phyloP scores from a whole-genome alignment of 2,113 vertebrate genomes.

The Menura novaehollandiae region DNA sequence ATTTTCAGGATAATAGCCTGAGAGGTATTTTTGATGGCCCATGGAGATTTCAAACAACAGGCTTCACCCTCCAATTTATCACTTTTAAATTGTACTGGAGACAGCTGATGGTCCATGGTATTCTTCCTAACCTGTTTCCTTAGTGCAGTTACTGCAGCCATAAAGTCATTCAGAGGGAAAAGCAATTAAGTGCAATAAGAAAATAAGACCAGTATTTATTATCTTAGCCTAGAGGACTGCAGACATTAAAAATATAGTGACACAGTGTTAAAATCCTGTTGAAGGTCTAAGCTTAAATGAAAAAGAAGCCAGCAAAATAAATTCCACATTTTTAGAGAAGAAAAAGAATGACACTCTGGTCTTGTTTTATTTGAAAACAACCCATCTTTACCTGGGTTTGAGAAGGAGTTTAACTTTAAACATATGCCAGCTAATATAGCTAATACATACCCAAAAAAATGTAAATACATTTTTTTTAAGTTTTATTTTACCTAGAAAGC shows the following conservation, averaged over 20 bases:
- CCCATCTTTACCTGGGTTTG: not conserved
- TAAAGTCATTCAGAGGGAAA: not conserved
- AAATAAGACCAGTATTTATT: not conserved
- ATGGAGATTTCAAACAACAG: not conserved
- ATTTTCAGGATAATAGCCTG: not conserved
- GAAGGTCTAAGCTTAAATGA: not conserved
- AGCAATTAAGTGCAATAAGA: constrained; percentile 4
- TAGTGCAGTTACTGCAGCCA: not conserved
- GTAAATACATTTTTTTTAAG: not conserved
- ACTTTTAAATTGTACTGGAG: not conserved
- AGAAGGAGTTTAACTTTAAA: not conserved
- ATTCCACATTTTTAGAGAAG: not conserved
- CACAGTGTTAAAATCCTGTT: not conserved
- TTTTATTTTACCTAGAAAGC: not conserved
- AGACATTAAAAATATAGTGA: not conserved
- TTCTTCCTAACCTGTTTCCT: not conserved
- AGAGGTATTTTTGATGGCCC: not conserved
- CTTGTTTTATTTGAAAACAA: not conserved
- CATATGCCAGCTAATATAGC: not conserved
- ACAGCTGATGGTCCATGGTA: not conserved
- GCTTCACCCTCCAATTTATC: not conserved
- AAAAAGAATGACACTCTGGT: not conserved
- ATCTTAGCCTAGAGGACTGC: not conserved
- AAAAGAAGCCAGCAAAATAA: not conserved
- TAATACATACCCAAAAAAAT: not conserved